Conservation (phyloP, 2,113 vertebrate genomes). For the Lates calcarifer region DNA sequence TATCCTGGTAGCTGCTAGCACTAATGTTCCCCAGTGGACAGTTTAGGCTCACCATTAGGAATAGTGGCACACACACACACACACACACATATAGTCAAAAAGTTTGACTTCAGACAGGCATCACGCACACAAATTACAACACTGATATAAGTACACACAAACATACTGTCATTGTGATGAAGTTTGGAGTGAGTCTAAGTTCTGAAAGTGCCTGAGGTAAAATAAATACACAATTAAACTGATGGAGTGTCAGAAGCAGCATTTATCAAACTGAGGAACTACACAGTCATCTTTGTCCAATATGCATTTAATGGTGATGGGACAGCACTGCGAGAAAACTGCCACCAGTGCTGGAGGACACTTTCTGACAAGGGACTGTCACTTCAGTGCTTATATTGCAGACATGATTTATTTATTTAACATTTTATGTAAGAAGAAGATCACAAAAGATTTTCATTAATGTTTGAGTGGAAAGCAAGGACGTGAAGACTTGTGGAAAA, state of each 20-base stretch:
- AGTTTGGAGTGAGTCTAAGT: constrained; percentile 38
- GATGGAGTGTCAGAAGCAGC: constrained; percentile 59
- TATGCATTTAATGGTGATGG: constrained; percentile 35
- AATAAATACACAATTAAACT: constrained; percentile 64
- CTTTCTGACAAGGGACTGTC: constrained; percentile 51
- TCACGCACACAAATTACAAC: constrained; percentile 12
- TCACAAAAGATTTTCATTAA: neutral
- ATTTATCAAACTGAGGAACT: constrained; percentile 52
- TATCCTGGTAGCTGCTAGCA: neutral
- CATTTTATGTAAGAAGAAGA: constrained; percentile 17
- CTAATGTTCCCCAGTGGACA: constrained; percentile 12
- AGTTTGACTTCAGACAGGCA: constrained; percentile 13
- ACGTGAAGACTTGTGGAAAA: neutral
- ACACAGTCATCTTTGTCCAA: constrained; percentile 23
- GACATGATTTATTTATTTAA: constrained; percentile 41
- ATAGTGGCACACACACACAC: neutral
- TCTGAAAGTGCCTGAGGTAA: constrained; percentile 55
- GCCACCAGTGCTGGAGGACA: constrained; percentile 35
- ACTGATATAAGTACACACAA: neutral
- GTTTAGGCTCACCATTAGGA: neutral
- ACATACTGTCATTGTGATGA: constrained; percentile 15
- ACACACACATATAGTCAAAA: neutral
- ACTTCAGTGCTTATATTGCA: constrained; percentile 6
- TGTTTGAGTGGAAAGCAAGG: neutral
- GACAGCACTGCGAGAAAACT: constrained; percentile 21